These are phyloP conservation scores for Conus betulinus DNA, from an alignment of 1,140 invertebrate genomes.

Conservation along the genomic window DNA sequence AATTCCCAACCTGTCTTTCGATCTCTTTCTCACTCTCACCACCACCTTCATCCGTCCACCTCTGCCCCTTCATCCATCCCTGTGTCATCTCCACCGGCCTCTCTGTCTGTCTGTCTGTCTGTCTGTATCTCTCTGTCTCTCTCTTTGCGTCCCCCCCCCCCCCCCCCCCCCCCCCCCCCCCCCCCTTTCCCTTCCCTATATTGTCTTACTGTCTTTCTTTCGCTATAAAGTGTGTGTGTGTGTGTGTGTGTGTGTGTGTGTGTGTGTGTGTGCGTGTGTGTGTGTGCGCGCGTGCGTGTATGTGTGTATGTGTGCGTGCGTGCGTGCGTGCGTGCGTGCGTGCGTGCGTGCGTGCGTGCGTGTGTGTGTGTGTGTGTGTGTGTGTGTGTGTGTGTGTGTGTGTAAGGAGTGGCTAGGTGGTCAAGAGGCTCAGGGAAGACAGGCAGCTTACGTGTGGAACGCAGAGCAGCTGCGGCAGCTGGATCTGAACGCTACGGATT, in stretches of 20 bases:
- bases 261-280: too few species aligned
- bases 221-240: too few species aligned
- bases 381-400: slow-evolving; percentile 11
- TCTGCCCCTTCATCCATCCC: neutral
- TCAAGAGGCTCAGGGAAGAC: neutral
- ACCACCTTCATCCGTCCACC: neutral
- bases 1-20: neutral
- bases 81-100: neutral
- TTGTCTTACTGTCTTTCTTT: neutral
- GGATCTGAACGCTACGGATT: neutral
- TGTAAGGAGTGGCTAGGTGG: neutral
- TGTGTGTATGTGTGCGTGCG: too few species aligned
- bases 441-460: neutral
- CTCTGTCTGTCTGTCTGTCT: too few species aligned
- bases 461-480: neutral
- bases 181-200: too few species aligned
- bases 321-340: too few species aligned
- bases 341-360: too few species aligned
- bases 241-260: neutral
- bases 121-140: too few species aligned
- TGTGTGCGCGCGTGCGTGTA: too few species aligned
- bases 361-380: neutral
- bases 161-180: too few species aligned
- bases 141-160: too few species aligned
- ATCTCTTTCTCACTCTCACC: neutral